Base-by-base conservation (phyloP, 2,113 vertebrate species). In the Lutjanus erythropterus region DNA sequence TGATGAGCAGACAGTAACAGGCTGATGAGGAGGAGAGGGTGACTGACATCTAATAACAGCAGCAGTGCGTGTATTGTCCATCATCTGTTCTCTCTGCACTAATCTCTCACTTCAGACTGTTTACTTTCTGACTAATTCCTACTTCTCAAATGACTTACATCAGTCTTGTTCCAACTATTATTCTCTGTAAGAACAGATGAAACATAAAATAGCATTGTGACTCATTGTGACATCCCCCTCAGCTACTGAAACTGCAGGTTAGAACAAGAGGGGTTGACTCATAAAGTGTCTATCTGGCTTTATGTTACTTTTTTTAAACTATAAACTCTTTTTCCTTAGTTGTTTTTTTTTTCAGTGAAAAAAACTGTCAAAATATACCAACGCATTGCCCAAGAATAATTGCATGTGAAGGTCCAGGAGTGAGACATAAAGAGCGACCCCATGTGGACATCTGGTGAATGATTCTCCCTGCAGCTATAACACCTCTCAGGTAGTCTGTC, bases 401-500 rank as follows among this genome's bases (percentile, higher is more conserved):
- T 72, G 33, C 16, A 52, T 11, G 9, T 39, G 37, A 27, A 69
- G 44, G 64, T 9, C 47, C 23, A 41, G 31, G 16, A 70, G 16
- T 19, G 31, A 60, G 76, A 33, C 73, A 42, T 44, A 27, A 80
- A 89, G 82, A 19, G 90, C 82, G 92, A 78, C 92, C 75, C 80
- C 88, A 19, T 66, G 89, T 92, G 92, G 90, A 58, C 70, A 71
- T 47, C 21, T 11, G 11, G 25, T n/a, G 72, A 77, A 85, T 25
- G 53, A 78, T 14, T 44, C 47, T 52, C 23, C 47, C 8, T 42
- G 55, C 67, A 68, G 29, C 44, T 46, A n/a, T n/a, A 31, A 71
- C 64, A 64, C 67, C 58, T 73, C 56, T 2, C 80, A 67, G 74
- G 67, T 61, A 71, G 5, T 55, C 11, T 5, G 4, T 27, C 10